These are phyloP conservation scores for Cebus imitator DNA, from an alignment of 2,113 vertebrate species.

Conservation along the genomic window DNA sequence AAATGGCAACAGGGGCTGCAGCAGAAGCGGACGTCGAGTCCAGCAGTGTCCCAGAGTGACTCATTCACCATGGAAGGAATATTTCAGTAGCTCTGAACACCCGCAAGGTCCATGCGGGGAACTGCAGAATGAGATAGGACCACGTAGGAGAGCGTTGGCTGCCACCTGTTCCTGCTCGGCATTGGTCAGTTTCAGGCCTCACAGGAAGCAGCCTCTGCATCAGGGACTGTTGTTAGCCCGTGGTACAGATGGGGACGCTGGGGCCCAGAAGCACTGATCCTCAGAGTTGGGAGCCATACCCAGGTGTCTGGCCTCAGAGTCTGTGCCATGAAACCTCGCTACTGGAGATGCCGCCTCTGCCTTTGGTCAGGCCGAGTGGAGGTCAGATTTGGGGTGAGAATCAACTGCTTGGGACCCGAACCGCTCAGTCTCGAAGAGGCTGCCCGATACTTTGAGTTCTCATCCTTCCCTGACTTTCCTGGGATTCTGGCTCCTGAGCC, in stretches of 20 bases:
- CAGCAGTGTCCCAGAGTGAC: fast-evolving
- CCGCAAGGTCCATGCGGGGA: fast-evolving
- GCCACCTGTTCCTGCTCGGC: background rate
- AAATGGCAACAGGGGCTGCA: background rate
- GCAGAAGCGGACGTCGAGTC: fast-evolving
- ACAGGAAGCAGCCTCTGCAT: background rate
- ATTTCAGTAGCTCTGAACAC: background rate
- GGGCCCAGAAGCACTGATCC: background rate
- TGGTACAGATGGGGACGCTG: background rate
- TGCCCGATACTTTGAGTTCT: fast-evolving
- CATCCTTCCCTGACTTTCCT: background rate
- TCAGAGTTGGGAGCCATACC: background rate
- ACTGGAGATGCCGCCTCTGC: background rate
- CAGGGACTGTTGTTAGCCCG: too few species aligned
- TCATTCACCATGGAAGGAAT: fast-evolving
- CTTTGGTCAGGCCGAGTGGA: background rate
- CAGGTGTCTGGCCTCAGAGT: background rate
- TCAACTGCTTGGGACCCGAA: background rate
- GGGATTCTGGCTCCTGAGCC: background rate
- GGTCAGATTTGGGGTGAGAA: background rate
- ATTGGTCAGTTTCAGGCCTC: background rate
- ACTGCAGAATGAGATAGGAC: fast-evolving
- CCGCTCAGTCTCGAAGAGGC: background rate
- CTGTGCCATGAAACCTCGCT: background rate
- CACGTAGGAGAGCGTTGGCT: fast-evolving